Conservation (phyloP, 2,888 invertebrate species). For the Spilarctia lutea region DNA sequence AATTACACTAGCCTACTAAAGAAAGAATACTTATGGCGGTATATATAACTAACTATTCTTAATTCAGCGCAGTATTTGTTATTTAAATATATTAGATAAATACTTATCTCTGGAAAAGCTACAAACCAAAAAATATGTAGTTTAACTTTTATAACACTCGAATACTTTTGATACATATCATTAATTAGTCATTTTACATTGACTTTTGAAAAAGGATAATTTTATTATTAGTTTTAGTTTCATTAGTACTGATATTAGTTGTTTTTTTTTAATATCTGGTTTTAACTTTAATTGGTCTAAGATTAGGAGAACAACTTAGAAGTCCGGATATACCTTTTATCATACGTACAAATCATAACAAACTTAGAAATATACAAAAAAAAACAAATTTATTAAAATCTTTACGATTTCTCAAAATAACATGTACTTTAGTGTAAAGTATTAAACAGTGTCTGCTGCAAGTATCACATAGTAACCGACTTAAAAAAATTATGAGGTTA, state of each 20-base stretch:
- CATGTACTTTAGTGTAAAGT: background rate
- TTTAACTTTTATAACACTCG: background rate
- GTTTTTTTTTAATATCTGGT: background rate
- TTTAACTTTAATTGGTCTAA: background rate
- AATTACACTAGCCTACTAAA: background rate
- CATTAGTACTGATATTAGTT: background rate
- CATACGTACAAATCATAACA: background rate
- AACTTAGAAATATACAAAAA: background rate
- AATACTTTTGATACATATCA: background rate
- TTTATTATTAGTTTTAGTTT: background rate
- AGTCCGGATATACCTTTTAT: background rate
- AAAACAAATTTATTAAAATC: background rate
- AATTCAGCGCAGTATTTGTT: background rate
- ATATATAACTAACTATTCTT: background rate
- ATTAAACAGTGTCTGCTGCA: background rate
- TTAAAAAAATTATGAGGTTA: too few species aligned
- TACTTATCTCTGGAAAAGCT: background rate
- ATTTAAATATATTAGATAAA: background rate
- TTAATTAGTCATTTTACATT: background rate
- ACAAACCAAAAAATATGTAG: background rate
- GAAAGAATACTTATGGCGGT: background rate
- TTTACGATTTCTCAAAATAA: background rate
- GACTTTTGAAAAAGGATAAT: background rate
- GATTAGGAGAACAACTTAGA: background rate
- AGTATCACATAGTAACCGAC: too few species aligned